These are phyloP conservation scores for Caenorhabditis wallacei DNA, from an alignment of 2,888 invertebrate genomes.

Conservation along the genomic window DNA sequence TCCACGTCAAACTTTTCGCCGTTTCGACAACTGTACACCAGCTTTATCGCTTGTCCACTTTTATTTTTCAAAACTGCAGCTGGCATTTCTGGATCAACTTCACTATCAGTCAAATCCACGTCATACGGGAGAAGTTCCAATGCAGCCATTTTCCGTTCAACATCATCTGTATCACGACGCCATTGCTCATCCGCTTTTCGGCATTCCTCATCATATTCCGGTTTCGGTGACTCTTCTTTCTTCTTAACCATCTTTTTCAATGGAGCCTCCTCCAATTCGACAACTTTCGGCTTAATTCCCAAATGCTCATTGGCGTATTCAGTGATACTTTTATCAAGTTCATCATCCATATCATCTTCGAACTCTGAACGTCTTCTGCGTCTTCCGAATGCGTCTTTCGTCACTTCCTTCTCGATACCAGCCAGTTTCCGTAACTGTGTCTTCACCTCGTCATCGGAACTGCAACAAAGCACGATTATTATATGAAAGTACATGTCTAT, in stretches of 20 bases:
- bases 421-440: constrained; percentile 70
- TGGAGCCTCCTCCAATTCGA: constrained; percentile 45
- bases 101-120: constrained; percentile 64
- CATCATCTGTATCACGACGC: constrained; percentile 37
- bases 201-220: constrained; percentile 40
- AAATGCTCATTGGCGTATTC: constrained; percentile 69
- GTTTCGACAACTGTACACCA: constrained; percentile 61
- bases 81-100: constrained; percentile 69
- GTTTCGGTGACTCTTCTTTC: constrained; percentile 27
- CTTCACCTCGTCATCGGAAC: constrained; percentile 79
- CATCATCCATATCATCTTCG: constrained; percentile 77
- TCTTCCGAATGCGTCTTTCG: constrained; percentile 64
- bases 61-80: constrained; percentile 63
- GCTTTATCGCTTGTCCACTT: constrained; percentile 54
- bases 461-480: constrained; percentile 49
- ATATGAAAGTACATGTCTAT: constrained; percentile 35
- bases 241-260: neutral
- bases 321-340: constrained; percentile 71
- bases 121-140: constrained; percentile 60
- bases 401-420: constrained; percentile 64
- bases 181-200: constrained; percentile 46
- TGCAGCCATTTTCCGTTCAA: constrained; percentile 54
- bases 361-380: constrained; percentile 69
- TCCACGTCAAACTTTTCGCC: constrained; percentile 60
- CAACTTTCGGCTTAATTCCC: constrained; percentile 45